phyloP scores from a whole-genome alignment of 2,797 vertebrate genomes.

The Champsocephalus esox region DNA sequence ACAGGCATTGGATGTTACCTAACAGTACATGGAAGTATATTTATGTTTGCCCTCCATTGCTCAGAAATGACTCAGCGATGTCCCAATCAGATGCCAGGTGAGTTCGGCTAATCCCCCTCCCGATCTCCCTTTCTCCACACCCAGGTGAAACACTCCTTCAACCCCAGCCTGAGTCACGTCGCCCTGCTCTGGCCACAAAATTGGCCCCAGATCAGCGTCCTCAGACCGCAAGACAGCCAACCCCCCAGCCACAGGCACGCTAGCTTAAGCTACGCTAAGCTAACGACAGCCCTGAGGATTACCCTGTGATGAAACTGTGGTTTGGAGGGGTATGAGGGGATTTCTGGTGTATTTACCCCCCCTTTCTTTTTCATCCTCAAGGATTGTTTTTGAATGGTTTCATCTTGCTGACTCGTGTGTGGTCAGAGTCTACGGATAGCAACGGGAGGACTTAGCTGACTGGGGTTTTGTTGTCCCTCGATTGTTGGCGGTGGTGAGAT shows the following conservation, averaged over 20 bases:
- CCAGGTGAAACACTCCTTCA: conserved; percentile 44
- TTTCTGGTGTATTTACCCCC: conserved; percentile 24
- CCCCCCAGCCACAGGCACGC: conserved; percentile 26
- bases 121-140: conserved; percentile 69
- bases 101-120: conserved; percentile 34
- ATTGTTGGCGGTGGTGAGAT: conserved; percentile 35
- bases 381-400: conserved; percentile 45
- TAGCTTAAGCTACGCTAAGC: conserved; percentile 42
- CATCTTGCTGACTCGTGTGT: conserved; percentile 38
- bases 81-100: conserved; percentile 46
- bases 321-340: conserved; percentile 50
- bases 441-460: conserved; percentile 6
- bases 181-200: conserved; percentile 39
- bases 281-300: conserved; percentile 50
- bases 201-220: conserved; percentile 30
- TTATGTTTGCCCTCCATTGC: conserved; percentile 42
- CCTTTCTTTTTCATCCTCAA: conserved; percentile 27
- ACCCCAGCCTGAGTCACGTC: conserved; percentile 55
- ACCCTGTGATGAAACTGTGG: conserved; percentile 69
- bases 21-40: conserved; percentile 28
- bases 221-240: background rate
- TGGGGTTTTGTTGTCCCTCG: conserved; percentile 20
- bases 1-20: conserved; percentile 47
- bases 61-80: conserved; percentile 55
- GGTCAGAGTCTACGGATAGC: conserved; percentile 29